Evolutionary conservation across 2,113 vertebrate genomes (phyloP), one percentile per base, ranked within the genome.

Genomic region (Ia io): DNA sequence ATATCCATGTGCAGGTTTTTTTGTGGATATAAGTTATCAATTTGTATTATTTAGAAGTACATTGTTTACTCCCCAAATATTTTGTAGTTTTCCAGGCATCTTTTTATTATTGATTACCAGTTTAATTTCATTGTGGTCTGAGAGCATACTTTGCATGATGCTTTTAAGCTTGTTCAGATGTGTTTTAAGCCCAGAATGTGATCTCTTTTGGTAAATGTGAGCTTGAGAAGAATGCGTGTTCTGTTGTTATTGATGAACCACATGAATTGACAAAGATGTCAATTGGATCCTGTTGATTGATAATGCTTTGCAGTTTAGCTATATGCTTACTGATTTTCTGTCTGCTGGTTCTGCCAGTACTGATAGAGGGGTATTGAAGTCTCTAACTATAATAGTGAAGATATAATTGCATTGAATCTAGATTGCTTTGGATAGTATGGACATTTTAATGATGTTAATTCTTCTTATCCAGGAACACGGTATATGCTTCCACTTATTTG

Each of bases 61-160:
- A 84, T 18, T 44, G 56, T 89, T 83, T 82, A 77, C 80, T 77
- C 23, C 28, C 61, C 51, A 67, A 77, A 86, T 88, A 53, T 28
- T 80, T 59, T 25, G 44, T 49, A 30, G 44, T 85, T 88, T 88
- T 84, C 44, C 25, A 56, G 49, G 83, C 47, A 85, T 71, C 9
- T 56, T 79, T 86, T 51, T 49, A 44, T 78, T 76, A 92, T 6
- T 30, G 42, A 59, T 84, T 80, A 80, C 71, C 40, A 51, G 53
- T 63, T 92, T 78, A 88, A 88, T 78, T 96, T 88, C 77, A 59
- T 78, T 76, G 47, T 59, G 51, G 37, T 56, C 37, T 88, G 42
- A 76, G 35, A 84, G 42, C 10, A 32, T 42, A 90, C 25, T 94
- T 23, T 61, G 44, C 23, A 79, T 80, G 69, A 25, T 49, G 91